These are phyloP conservation scores for Arctia plantaginis DNA, from an alignment of 2,888 invertebrate genomes.

Conservation along the genomic window DNA sequence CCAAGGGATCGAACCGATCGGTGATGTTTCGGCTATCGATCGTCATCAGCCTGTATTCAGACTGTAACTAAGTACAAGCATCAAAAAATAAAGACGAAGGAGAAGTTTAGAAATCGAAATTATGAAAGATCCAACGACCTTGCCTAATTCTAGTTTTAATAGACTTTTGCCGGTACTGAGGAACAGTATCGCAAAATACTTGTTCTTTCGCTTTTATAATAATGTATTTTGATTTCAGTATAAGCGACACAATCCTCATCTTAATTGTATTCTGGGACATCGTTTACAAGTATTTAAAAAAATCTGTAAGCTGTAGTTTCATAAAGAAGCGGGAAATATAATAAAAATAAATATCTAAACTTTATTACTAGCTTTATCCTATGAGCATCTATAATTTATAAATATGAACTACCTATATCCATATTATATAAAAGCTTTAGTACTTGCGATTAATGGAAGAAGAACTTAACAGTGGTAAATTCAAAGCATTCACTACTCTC, in stretches of 20 bases:
- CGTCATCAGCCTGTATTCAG: neutral
- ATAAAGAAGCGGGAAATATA: too few relatives aligned
- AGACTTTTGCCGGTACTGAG: neutral
- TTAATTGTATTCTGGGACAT: neutral
- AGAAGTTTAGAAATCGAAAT: too few relatives aligned
- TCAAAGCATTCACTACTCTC: slow-evolving; percentile 12
- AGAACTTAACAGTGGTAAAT: neutral
- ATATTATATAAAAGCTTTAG: too few relatives aligned
- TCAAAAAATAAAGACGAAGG: neutral
- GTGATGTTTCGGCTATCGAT: too few relatives aligned
- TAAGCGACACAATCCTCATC: neutral
- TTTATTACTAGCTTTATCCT: too few relatives aligned
- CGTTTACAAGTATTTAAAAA: neutral
- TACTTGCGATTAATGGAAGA: neutral
- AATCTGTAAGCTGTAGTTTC: too few relatives aligned
- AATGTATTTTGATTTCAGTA: neutral
- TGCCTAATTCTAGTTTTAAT: neutral
- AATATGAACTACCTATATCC: too few relatives aligned
- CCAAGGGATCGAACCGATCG: too few relatives aligned
- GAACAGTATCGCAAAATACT: neutral
- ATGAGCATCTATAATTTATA: too few relatives aligned
- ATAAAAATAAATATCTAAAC: too few relatives aligned
- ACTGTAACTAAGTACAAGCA: neutral
- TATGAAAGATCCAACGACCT: neutral
- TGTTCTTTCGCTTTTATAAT: neutral